A percentile compares a stretch with the other conserved stretches of the same genome.
These are phyloP conservation scores for Tupiocoris notatus DNA, from an alignment of 2,888 invertebrate species.

Conservation along the genomic window DNA sequence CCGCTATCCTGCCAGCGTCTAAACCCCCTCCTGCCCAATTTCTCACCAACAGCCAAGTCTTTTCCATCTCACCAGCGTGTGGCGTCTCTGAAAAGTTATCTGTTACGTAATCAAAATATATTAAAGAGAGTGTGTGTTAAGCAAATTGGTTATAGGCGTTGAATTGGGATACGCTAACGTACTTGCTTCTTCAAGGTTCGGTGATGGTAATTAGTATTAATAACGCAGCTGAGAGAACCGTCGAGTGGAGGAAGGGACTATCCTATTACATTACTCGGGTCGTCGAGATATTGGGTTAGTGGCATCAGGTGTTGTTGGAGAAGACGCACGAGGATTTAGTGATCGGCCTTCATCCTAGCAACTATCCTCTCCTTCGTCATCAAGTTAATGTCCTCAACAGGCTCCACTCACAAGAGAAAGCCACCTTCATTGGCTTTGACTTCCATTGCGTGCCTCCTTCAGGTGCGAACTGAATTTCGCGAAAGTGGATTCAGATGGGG, in stretches of 20 bases:
- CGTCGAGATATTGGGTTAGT: slow-evolving; percentile 35
- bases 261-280: slow-evolving; percentile 37
- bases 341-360: slow-evolving; percentile 14
- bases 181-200: slow-evolving; percentile 31
- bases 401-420: too few species aligned
- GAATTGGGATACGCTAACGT: slow-evolving; percentile 4
- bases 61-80: background rate
- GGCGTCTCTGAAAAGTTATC: slow-evolving; percentile 16
- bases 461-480: background rate
- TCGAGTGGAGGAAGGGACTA: background rate
- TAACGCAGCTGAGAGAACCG: slow-evolving; percentile 24
- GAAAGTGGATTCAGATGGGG: background rate
- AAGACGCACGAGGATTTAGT: slow-evolving; percentile 20
- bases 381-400: background rate
- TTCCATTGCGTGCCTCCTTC: background rate
- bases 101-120: slow-evolving; percentile 47
- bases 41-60: background rate
- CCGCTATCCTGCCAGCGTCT: background rate
- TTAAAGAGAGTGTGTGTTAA: slow-evolving; percentile 46
- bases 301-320: slow-evolving; percentile 36
- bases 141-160: slow-evolving; percentile 43
- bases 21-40: slow-evolving; percentile 2
- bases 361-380: slow-evolving; percentile 4
- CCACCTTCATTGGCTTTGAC: background rate
- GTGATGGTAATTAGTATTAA: slow-evolving; percentile 44